Evolutionary conservation across 2,113 vertebrate genomes (phyloP).

Genomic region (Lophotis ruficrista): DNA sequence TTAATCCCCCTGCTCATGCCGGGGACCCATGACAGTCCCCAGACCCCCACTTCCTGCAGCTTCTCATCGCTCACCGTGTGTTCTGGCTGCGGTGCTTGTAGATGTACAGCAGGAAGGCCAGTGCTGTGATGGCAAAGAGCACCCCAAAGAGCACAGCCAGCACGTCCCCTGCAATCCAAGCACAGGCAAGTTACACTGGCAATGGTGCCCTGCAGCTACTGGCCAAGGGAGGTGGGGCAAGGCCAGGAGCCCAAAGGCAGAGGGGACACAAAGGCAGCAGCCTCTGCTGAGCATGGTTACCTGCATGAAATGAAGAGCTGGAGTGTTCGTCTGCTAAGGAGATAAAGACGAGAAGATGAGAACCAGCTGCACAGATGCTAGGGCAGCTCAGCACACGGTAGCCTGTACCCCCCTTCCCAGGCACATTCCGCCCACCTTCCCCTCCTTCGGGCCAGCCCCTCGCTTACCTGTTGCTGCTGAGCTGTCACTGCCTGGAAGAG

Average conservation of each 20-base stretch:
- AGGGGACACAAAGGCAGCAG: background rate
- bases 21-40: accelerated
- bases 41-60: accelerated
- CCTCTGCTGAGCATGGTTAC: background rate
- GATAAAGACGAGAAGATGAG: background rate
- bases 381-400: background rate
- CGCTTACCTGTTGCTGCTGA: background rate
- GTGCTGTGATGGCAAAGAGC: conserved; percentile 71
- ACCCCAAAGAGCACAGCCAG: conserved; percentile 77
- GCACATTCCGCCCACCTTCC: accelerated
- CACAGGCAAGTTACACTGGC: background rate
- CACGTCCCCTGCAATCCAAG: conserved; percentile 71
- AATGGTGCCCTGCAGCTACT: accelerated
- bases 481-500: background rate
- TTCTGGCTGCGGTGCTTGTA: conserved; percentile 57
- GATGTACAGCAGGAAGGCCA: conserved; percentile 74
- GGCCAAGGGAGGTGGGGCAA: accelerated
- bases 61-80: background rate
- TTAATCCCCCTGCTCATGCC: accelerated
- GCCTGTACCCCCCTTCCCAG: background rate
- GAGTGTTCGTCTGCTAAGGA: background rate
- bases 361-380: accelerated
- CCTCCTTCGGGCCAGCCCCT: background rate
- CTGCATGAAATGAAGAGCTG: conserved; percentile 36
- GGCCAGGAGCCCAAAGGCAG: background rate